A percentile compares a stretch with the other conserved stretches of the same genome.
Evolutionary conservation across 2,113 vertebrate genomes (phyloP).

Genomic region (Mustela nigripes): DNA sequence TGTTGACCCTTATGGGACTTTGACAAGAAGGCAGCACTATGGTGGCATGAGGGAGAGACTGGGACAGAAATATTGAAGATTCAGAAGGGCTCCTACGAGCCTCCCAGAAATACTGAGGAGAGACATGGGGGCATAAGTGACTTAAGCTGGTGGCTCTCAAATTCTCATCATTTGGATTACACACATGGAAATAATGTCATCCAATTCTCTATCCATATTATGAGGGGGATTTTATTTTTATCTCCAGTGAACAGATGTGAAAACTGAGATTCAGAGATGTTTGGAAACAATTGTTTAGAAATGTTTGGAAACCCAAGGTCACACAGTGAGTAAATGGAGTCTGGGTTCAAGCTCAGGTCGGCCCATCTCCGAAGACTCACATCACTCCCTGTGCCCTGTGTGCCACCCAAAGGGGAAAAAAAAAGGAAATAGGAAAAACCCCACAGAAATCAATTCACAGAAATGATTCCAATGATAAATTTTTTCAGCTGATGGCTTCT

Average conservation of each 20-base stretch:
- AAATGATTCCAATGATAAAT: neutral
- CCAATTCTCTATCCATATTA: neutral
- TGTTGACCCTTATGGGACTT: neutral
- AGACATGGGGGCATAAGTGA: fast-evolving
- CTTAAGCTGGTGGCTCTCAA: neutral
- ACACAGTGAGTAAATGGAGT: neutral
- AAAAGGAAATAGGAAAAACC: neutral
- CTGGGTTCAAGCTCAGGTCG: neutral
- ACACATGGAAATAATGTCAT: neutral
- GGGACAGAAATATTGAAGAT: neutral
- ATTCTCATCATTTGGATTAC: neutral
- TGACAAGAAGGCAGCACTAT: neutral
- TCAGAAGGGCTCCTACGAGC: neutral
- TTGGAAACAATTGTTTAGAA: neutral
- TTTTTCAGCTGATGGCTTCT: neutral
- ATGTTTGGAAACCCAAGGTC: neutral
- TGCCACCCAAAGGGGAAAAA: neutral
- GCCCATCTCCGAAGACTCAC: neutral
- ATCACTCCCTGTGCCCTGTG: neutral
- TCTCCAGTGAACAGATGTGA: neutral
- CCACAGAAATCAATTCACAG: neutral
- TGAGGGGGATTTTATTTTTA: neutral
- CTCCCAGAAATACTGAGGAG: neutral
- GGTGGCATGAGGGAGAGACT: fast-evolving
- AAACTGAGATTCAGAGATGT: neutral